phyloP scores from a whole-genome alignment of 1,140 invertebrate genomes.

The Mylabris phalerata region DNA sequence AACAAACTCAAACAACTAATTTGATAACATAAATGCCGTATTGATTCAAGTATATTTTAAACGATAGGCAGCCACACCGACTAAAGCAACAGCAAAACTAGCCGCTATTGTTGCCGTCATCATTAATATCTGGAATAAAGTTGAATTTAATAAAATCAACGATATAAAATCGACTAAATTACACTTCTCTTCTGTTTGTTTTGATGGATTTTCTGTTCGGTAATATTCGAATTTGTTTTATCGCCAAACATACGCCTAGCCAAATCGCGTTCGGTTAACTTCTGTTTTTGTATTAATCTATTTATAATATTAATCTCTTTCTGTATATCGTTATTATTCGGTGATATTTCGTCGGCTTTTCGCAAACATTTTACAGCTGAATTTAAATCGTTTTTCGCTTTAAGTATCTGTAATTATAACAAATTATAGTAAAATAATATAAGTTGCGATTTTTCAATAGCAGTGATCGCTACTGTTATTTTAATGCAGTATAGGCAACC shows the following conservation, averaged over 20 bases:
- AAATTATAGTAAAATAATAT: too few relatives aligned
- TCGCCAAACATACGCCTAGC: slow-evolving; percentile 34
- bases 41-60: slow-evolving; percentile 41
- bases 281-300: slow-evolving; percentile 33
- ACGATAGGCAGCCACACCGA: slow-evolving; percentile 52
- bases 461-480: too few relatives aligned
- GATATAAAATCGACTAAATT: slow-evolving; percentile 14
- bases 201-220: neutral
- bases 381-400: slow-evolving; percentile 32
- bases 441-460: neutral
- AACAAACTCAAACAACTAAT: too few relatives aligned
- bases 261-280: slow-evolving; percentile 33
- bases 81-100: slow-evolving; percentile 52
- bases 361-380: slow-evolving; percentile 31
- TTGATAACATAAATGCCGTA: too few relatives aligned
- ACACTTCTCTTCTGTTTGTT: neutral
- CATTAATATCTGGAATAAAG: slow-evolving; percentile 45
- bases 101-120: slow-evolving; percentile 50
- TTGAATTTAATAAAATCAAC: neutral
- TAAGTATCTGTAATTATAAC: slow-evolving; percentile 24
- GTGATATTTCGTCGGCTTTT: slow-evolving; percentile 31
- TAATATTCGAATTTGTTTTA: slow-evolving; percentile 1
- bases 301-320: slow-evolving; percentile 31
- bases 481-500: too few relatives aligned
- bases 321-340: slow-evolving; percentile 30